Evolutionary conservation across 2,113 vertebrate genomes (phyloP).

Genomic region (Mystacornis crossleyi): DNA sequence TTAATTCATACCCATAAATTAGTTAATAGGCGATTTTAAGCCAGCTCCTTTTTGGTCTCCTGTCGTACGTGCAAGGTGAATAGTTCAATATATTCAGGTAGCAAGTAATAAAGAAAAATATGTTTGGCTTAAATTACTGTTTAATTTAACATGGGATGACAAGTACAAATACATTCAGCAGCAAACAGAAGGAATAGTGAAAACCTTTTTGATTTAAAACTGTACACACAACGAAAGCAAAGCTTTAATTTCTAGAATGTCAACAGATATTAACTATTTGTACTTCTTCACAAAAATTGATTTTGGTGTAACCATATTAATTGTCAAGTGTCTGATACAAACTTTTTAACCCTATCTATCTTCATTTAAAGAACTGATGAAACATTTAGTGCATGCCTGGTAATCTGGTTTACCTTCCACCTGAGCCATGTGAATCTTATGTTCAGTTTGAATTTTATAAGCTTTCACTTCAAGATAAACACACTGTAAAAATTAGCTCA

Average conservation of each 20-base stretch:
- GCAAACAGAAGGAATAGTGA: not conserved
- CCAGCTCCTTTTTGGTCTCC: not conserved
- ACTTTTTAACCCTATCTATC: not conserved
- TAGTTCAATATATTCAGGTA: not conserved
- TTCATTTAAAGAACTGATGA: not conserved
- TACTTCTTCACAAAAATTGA: not conserved
- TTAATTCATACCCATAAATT: not conserved
- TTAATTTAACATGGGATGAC: not conserved
- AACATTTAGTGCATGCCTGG: not conserved
- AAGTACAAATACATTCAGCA: not conserved
- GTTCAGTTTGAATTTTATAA: not conserved
- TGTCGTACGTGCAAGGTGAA: fast-evolving
- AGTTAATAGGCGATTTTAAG: not conserved
- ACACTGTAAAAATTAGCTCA: not conserved
- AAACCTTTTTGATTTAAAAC: not conserved
- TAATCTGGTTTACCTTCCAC: not conserved
- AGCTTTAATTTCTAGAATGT: not conserved
- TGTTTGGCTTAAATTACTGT: not conserved
- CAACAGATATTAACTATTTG: not conserved
- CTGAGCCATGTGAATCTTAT: not conserved
- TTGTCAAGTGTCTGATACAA: not conserved
- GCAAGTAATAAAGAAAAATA: not conserved
- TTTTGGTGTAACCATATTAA: not conserved
- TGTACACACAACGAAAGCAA: not conserved
- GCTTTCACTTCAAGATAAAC: not conserved